Base-by-base conservation (phyloP, 1,140 invertebrate species). In the Drosophila parabipectinata region DNA sequence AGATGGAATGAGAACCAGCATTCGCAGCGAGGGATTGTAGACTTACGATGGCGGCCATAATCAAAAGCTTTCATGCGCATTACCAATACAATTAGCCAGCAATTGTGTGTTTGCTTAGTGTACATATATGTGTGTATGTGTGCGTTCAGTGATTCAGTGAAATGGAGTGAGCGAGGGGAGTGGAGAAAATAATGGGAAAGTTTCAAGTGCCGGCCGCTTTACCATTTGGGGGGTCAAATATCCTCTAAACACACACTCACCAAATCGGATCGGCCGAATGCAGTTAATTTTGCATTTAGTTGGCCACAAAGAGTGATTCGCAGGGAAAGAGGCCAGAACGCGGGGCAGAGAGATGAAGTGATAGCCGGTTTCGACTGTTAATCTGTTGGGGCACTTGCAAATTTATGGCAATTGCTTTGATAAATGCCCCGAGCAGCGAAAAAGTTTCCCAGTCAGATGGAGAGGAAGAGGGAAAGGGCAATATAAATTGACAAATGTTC, bases 61-160 rank as follows among this genome's bases (percentile, higher is more conserved):
- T 85, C 76, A 72, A 81, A 81, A 64, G 64, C 81, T 85, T 87
- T 87, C 71, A 72, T 79, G 71, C 48, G 78, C 74, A 72, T 87
- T 87, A 82, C 82, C 82, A 78, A 82, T 85, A 85, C 78, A 85
- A 78, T 87, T 87, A 85, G 66, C 61, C 73, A 60, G 67, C 56
- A 64, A 62, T 59, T 76, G 59, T 64, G 45, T 37, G 56, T 47
- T 18, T 3, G 15, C 45, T 21, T 21, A 3, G 21, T 21, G 21
- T 21, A 21, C 28, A 4, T n/a, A 30, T 39, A n/a, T 34, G n/a
- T n/a, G 9, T 58, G 45, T 48, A n/a, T 56, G 28, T 15, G 15
- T 7, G 41, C 8, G 15, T 14, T 18, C 18, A 5, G 14, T 10
- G 18, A 15, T 18, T 44, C 41, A 14, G 41, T 9, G 0, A 12